These are phyloP conservation scores for Lysandra bellargus DNA, from an alignment of 2,888 invertebrate species.

Conservation along the genomic window DNA sequence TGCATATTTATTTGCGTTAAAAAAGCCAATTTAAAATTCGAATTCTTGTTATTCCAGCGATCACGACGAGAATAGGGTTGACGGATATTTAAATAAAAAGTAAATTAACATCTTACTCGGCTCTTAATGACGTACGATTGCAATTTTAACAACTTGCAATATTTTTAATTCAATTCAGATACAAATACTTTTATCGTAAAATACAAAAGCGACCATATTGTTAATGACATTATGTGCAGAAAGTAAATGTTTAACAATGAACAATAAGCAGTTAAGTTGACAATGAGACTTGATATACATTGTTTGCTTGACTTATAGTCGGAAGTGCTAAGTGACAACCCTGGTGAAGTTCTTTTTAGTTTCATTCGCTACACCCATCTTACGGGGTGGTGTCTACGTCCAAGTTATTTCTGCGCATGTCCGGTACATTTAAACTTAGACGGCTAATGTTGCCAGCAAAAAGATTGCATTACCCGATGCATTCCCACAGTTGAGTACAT, in stretches of 20 bases:
- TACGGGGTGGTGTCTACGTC: constrained; percentile 44
- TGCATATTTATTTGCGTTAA: constrained; percentile 33
- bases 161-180: not conserved
- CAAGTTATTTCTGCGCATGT: constrained; percentile 48
- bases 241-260: constrained; percentile 1
- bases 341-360: constrained; percentile 43
- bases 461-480: constrained; percentile 64
- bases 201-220: not conserved
- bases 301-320: not conserved
- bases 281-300: not conserved
- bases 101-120: not conserved
- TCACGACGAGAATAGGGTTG: constrained; percentile 40
- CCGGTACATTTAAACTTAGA: constrained; percentile 48
- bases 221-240: not conserved
- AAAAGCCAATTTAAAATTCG: constrained; percentile 50
- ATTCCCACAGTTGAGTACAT: constrained; percentile 65
- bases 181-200: not conserved
- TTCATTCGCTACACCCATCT: constrained; percentile 46
- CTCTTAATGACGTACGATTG: not conserved
- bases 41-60: constrained; percentile 50
- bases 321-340: not conserved
- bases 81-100: constrained; percentile 3
- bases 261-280: not conserved
- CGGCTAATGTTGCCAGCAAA: constrained; percentile 60
- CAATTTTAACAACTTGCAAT: not conserved